phyloP scores from a whole-genome alignment of 2,113 vertebrate genomes.

The Callipepla squamata region DNA sequence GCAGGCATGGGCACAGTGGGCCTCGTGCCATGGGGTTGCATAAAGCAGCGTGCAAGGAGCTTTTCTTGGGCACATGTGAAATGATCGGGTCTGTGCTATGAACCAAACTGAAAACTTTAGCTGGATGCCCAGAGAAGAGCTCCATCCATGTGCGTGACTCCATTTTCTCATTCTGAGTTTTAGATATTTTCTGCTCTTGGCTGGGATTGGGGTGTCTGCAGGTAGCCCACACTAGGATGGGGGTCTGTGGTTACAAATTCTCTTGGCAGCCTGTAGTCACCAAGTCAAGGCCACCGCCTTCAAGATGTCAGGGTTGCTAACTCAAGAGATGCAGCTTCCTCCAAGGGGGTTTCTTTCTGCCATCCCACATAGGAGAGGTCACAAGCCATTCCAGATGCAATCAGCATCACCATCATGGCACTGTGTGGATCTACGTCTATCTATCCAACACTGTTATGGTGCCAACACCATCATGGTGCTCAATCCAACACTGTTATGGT shows the following conservation, averaged over 20 bases:
- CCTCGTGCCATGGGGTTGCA: background rate
- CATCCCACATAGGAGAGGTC: background rate
- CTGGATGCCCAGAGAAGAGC: background rate
- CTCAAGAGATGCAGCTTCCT: background rate
- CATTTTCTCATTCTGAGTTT: background rate
- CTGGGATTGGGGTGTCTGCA: background rate
- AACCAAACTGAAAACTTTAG: background rate
- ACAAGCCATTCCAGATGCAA: background rate
- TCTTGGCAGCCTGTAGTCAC: background rate
- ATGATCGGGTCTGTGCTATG: background rate
- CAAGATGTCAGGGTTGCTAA: no score
- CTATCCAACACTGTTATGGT: no score
- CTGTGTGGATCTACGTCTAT: no score
- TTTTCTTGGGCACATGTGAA: background rate
- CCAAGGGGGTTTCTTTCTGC: background rate
- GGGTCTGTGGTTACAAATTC: background rate
- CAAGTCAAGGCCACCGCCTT: background rate
- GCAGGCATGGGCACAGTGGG: background rate
- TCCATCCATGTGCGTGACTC: background rate
- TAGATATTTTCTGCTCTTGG: background rate
- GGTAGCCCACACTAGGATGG: background rate
- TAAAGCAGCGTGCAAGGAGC: background rate
- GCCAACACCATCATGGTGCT: background rate
- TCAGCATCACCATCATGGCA: background rate
- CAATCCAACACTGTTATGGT: no score